Base-by-base conservation (phyloP, 2,797 vertebrate species). In the Sebastes taczanowskii region DNA sequence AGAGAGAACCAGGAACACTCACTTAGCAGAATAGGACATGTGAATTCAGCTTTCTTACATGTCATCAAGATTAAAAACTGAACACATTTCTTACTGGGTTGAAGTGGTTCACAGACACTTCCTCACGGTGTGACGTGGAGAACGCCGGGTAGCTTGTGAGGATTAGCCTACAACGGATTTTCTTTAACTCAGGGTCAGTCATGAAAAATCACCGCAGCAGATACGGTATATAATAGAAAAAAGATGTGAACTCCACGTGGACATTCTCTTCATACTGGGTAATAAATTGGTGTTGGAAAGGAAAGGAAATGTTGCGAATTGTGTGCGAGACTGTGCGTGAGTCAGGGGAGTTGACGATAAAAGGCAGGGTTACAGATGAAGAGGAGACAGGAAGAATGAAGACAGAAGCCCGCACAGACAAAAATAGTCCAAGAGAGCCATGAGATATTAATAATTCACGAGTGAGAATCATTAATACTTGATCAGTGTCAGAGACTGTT, bases 401-500 rank as follows among this genome's bases (percentile, higher is more conserved):
- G 77, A 82, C 75, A 83, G 80, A 74, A 78, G 71, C 86, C 60
- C 42, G 35, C 86, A 63, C 80, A 83, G 94, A 95, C 89, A 89
- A 89, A 95, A 96, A 95, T 96, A 96, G 95, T 91, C 85, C 55
- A 81, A 85, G 82, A 85, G 87, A 91, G 92, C 82, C 88, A 90
- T 84, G 11, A 3, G 86, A 87, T 91, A 92, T 96, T 85, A 95
- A 96, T 96, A 94, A 95, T 95, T 95, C 89, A 96, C 65, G 59
- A 46, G 71, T 25, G 81, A 89, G 87, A 86, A 86, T 89, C 93
- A 95, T 96, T 88, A 95, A 95, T 96, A 95, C 91, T 95, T 95
- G 84, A 95, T 95, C 90, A 90, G 83, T 88, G 88, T 86, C 78
- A 69, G 81, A 86, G 86, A 86, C 80, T 77, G 85, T 85, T 85